Evolutionary conservation across 2,888 invertebrate species (phyloP).

Genomic region (Bellardia bayeri): DNA sequence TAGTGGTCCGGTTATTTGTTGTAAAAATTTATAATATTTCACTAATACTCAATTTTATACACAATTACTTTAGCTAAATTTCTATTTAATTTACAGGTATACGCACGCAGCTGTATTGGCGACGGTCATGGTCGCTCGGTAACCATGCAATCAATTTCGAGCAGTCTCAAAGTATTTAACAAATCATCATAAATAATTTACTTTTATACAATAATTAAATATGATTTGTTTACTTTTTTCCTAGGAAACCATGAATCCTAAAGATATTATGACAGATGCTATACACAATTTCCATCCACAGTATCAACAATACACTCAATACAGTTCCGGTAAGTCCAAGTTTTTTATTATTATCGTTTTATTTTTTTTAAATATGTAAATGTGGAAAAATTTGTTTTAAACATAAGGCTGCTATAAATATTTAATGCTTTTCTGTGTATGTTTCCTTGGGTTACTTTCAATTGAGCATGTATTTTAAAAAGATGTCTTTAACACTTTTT

Average conservation of each 20-base stretch:
- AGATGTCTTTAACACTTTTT: background rate
- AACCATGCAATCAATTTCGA: constrained; percentile 99
- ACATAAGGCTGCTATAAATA: constrained; percentile 26
- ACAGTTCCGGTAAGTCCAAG: constrained; percentile 92
- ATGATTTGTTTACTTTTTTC: constrained; percentile 70
- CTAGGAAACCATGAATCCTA: constrained; percentile 98
- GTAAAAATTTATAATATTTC: no score
- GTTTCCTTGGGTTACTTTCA: background rate
- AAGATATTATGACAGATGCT: constrained; percentile 99
- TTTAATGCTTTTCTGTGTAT: constrained; percentile 1
- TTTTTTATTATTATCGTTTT: constrained; percentile 27
- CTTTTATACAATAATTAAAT: constrained; percentile 6
- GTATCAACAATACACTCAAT: constrained; percentile 99
- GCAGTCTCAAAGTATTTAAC: constrained; percentile 93
- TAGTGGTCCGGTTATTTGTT: no score
- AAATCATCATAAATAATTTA: background rate
- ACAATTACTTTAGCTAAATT: no score
- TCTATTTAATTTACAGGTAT: constrained; percentile 84
- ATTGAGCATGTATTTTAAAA: background rate
- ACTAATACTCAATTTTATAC: no score
- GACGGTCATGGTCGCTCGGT: constrained; percentile 96
- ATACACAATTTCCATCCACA: constrained; percentile 99
- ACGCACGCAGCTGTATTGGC: constrained; percentile 91
- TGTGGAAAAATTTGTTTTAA: background rate
- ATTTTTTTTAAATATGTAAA: background rate